Evolutionary conservation across 1,140 invertebrate genomes (phyloP).

Genomic region (Rhysida immarginata): DNA sequence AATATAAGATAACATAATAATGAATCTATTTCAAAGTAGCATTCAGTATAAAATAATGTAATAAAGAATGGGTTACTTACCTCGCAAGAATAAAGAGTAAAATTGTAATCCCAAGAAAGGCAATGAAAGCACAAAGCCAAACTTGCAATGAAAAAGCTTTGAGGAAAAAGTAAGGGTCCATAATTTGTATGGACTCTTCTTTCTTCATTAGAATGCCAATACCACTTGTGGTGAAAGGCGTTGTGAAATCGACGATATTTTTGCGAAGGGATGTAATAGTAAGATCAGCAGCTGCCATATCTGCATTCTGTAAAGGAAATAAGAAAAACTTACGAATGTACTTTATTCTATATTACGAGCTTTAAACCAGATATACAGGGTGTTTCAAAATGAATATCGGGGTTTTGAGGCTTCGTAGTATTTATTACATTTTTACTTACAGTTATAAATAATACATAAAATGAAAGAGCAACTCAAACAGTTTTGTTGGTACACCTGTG

Average conservation of each 20-base stretch:
- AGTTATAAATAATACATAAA: too few relatives aligned
- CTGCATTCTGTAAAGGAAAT: slow-evolving; percentile 27
- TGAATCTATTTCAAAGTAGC: too few relatives aligned
- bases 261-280: slow-evolving; percentile 33
- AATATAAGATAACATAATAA: too few relatives aligned
- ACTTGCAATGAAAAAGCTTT: slow-evolving; percentile 30
- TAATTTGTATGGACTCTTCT: slow-evolving; percentile 22
- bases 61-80: too few relatives aligned
- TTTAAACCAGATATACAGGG: too few relatives aligned
- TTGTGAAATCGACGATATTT: slow-evolving; percentile 31
- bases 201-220: slow-evolving; percentile 31
- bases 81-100: slow-evolving; percentile 24
- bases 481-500: too few relatives aligned
- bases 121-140: slow-evolving; percentile 20
- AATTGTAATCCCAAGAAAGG: slow-evolving; percentile 22
- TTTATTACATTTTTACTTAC: too few relatives aligned
- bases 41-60: too few relatives aligned
- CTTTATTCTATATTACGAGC: too few relatives aligned
- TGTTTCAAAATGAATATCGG: too few relatives aligned
- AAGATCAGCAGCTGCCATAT: slow-evolving; percentile 31
- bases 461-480: too few relatives aligned
- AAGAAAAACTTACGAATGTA: neutral
- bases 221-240: slow-evolving; percentile 33
- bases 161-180: slow-evolving; percentile 26
- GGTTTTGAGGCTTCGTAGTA: too few relatives aligned